A percentile compares a stretch with the other conserved stretches of the same genome.
phyloP scores from a whole-genome alignment of 2,888 invertebrate genomes.

The Lycia hirtaria region DNA sequence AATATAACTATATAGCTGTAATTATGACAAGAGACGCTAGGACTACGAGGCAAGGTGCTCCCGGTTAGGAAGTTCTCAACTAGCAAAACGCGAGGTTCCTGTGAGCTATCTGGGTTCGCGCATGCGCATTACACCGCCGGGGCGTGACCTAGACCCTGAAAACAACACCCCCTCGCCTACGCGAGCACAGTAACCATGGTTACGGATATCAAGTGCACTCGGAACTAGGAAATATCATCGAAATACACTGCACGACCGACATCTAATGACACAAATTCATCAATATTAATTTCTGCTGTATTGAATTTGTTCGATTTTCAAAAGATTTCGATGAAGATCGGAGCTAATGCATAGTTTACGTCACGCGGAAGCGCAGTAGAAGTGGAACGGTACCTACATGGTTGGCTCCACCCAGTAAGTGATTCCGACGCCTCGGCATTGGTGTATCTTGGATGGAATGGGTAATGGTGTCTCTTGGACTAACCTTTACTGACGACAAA shows the following conservation, averaged over 20 bases:
- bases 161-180: slow-evolving; percentile 77
- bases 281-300: not conserved
- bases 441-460: slow-evolving; percentile 67
- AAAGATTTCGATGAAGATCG: slow-evolving; percentile 12
- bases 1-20: no score
- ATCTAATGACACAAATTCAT: not conserved
- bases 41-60: no score
- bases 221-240: slow-evolving; percentile 35
- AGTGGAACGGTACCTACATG: slow-evolving; percentile 57
- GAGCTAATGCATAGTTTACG: slow-evolving; percentile 44
- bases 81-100: slow-evolving; percentile 62
- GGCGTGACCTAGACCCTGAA: slow-evolving; percentile 87
- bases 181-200: slow-evolving; percentile 68
- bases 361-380: slow-evolving; percentile 58
- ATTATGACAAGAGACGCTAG: no score
- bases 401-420: slow-evolving; percentile 71
- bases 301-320: not conserved
- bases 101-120: slow-evolving; percentile 62
- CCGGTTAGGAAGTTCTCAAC: slow-evolving; percentile 63
- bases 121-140: slow-evolving; percentile 66
- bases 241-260: slow-evolving; percentile 35
- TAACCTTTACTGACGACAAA: slow-evolving; percentile 62
- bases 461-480: slow-evolving; percentile 59
- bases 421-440: slow-evolving; percentile 62
- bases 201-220: slow-evolving; percentile 56